Conservation (phyloP, 1,140 invertebrate species). For the Musca vetustissima region DNA sequence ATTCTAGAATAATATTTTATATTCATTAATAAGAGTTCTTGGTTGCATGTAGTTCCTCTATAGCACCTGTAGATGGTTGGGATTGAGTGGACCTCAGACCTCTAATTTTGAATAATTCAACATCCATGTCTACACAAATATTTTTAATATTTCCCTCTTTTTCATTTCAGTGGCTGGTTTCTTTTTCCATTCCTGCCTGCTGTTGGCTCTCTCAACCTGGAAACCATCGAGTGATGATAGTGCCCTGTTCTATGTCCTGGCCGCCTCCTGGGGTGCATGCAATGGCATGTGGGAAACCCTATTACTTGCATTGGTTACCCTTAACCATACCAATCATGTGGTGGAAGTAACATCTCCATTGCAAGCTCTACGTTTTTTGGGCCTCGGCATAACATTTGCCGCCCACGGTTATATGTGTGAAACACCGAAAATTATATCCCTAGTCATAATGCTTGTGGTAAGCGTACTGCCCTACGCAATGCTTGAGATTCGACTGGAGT, state of each 20-base stretch:
- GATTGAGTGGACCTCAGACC: too few species aligned
- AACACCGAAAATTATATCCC: slow-evolving; percentile 48
- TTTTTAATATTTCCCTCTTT: slow-evolving; percentile 7
- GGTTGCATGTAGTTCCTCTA: too few species aligned
- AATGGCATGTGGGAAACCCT: slow-evolving; percentile 73
- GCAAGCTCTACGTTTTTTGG: slow-evolving; percentile 47
- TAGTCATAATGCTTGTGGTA: slow-evolving; percentile 55
- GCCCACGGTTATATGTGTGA: slow-evolving; percentile 53
- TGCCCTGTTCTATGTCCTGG: slow-evolving; percentile 70
- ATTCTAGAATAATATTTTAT: too few species aligned
- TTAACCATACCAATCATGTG: slow-evolving; percentile 45
- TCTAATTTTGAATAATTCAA: too few species aligned
- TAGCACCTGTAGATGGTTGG: too few species aligned
- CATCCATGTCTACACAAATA: too few species aligned
- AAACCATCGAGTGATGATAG: slow-evolving; percentile 69
- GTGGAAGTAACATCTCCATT: slow-evolving; percentile 43
- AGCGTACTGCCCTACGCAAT: slow-evolving; percentile 56
- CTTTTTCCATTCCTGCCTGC: slow-evolving; percentile 66
- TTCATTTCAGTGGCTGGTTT: slow-evolving; percentile 63
- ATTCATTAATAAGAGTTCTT: too few species aligned
- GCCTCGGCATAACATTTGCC: slow-evolving; percentile 49
- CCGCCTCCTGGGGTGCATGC: slow-evolving; percentile 72
- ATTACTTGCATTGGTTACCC: slow-evolving; percentile 53
- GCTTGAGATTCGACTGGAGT: slow-evolving; percentile 54
- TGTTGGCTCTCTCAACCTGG: slow-evolving; percentile 67